Conservation (phyloP, 2,888 invertebrate species). For the Aelia acuminata region DNA sequence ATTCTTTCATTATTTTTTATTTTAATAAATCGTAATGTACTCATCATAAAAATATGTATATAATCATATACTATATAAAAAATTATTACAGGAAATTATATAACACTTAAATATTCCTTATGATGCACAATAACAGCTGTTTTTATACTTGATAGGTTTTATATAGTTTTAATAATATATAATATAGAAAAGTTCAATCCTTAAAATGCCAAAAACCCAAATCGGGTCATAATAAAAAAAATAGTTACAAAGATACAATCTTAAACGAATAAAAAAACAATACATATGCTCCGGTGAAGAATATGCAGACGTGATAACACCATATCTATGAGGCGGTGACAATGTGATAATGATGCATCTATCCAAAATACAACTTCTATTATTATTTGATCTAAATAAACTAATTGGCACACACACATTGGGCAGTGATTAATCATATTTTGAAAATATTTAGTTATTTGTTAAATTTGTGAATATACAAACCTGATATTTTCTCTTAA, state of each 20-base stretch:
- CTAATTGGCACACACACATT: slow-evolving; percentile 6
- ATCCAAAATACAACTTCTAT: neutral
- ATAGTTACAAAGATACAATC: neutral
- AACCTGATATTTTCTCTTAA: neutral
- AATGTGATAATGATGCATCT: neutral
- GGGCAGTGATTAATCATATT: slow-evolving; percentile 11
- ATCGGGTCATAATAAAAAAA: neutral
- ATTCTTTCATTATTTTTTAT: neutral
- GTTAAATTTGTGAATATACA: neutral
- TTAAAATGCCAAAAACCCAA: neutral
- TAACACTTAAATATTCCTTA: slow-evolving; percentile 4
- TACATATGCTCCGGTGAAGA: neutral
- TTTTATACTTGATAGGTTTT: neutral
- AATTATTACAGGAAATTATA: neutral
- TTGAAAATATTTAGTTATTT: neutral
- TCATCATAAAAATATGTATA: too few relatives aligned
- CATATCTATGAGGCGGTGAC: neutral
- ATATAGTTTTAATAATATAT: neutral
- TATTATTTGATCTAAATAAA: neutral
- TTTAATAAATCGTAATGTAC: neutral
- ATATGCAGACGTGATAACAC: neutral
- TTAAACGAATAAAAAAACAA: neutral
- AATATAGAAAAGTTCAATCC: neutral
- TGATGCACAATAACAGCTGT: neutral
- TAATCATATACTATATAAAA: neutral